A percentile compares a stretch with the other conserved stretches of the same genome.
phyloP scores from a whole-genome alignment of 2,888 invertebrate species.

The Tineola bisselliella region DNA sequence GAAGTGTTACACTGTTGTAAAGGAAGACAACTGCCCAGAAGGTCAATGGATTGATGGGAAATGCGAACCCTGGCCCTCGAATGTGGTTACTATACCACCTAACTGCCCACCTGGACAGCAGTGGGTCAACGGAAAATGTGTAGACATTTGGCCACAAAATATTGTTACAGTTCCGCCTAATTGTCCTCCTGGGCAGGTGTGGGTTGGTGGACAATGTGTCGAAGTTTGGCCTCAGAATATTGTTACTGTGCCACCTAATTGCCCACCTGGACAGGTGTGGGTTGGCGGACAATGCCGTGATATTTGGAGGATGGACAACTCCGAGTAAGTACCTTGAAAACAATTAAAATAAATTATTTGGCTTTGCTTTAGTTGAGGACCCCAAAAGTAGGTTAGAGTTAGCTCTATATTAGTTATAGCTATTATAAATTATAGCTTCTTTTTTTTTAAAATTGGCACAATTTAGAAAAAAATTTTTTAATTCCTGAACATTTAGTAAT shows the following conservation, averaged over 20 bases:
- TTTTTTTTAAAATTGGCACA: too few species aligned
- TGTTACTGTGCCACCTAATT: conserved; percentile 15
- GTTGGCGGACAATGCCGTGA: conserved; percentile 14
- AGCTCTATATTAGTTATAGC: too few species aligned
- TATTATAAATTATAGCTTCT: too few species aligned
- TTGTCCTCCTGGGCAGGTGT: conserved; percentile 14
- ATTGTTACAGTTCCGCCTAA: conserved; percentile 16
- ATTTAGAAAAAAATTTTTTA: too few species aligned
- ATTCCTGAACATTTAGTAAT: too few species aligned
- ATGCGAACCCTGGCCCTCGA: conserved; percentile 17
- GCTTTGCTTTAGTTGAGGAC: too few species aligned
- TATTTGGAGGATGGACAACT: not conserved
- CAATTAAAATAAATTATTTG: not conserved
- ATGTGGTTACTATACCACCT: conserved; percentile 15
- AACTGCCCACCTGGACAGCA: conserved; percentile 15
- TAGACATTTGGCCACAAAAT: conserved; percentile 9
- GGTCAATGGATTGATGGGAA: conserved; percentile 23
- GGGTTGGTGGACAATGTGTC: conserved; percentile 14
- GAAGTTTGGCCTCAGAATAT: conserved; percentile 12
- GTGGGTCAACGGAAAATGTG: conserved; percentile 14
- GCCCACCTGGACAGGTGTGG: conserved; percentile 14
- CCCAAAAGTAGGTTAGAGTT: too few species aligned
- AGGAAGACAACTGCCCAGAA: conserved; percentile 22
- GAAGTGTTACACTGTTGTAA: conserved; percentile 22
- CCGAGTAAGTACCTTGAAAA: not conserved